These are phyloP conservation scores for Mya arenaria DNA, from an alignment of 1,140 invertebrate species.

Conservation along the genomic window DNA sequence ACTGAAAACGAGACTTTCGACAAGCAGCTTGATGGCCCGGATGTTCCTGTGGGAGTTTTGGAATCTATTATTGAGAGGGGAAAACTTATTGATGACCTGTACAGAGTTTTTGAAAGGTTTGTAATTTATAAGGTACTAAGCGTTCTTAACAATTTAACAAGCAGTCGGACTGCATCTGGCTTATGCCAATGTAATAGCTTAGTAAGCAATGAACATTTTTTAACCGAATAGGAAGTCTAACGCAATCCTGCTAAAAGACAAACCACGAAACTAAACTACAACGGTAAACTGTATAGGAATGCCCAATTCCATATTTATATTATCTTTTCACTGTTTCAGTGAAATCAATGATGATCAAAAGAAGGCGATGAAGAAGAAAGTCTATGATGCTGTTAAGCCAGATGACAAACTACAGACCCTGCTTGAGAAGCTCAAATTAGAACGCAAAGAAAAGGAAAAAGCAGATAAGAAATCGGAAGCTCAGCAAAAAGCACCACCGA, in stretches of 20 bases:
- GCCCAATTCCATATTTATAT: too few relatives aligned
- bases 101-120: too few relatives aligned
- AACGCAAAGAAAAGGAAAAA: not conserved
- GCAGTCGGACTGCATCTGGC: too few relatives aligned
- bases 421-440: conserved; percentile 8
- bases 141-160: too few relatives aligned
- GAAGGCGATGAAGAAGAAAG: not conserved
- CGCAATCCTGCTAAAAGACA: too few relatives aligned
- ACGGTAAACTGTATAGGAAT: too few relatives aligned
- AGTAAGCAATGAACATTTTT: too few relatives aligned
- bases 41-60: not conserved
- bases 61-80: not conserved
- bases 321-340: too few relatives aligned
- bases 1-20: conserved; percentile 14
- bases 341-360: not conserved
- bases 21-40: not conserved
- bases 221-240: too few relatives aligned
- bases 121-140: too few relatives aligned
- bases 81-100: conserved; percentile 19
- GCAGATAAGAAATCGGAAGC: not conserved
- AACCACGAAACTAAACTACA: too few relatives aligned
- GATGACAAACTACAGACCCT: not conserved
- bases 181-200: too few relatives aligned
- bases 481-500: not conserved
- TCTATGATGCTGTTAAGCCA: conserved; percentile 1